These are phyloP conservation scores for Actenoides lindsayi DNA, from an alignment of 2,113 vertebrate genomes.

Conservation along the genomic window DNA sequence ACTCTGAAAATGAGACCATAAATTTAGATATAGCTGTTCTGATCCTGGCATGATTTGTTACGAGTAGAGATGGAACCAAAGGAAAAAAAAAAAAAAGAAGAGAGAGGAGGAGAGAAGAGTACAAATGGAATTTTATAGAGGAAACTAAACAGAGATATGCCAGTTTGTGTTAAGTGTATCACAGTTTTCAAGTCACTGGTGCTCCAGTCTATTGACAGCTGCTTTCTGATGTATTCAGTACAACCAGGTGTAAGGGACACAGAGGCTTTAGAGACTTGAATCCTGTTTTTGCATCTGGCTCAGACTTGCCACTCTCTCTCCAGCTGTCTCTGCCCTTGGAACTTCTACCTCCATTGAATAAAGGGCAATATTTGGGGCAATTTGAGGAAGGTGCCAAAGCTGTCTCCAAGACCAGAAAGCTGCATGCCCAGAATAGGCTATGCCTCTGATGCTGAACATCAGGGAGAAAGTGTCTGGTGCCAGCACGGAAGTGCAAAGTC, in stretches of 20 bases:
- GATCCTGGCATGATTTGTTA: conserved; percentile 18
- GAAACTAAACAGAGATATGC: background rate
- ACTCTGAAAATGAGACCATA: conserved; percentile 43
- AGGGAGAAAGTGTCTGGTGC: background rate
- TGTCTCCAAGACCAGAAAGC: background rate
- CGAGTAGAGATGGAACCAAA: background rate
- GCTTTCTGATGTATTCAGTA: background rate
- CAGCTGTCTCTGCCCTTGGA: background rate
- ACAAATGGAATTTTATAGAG: background rate
- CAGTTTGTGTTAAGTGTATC: background rate
- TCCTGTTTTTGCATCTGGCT: background rate
- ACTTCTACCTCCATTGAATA: background rate
- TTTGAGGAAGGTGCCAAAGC: background rate
- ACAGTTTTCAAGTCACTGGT: background rate
- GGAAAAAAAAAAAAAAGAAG: background rate
- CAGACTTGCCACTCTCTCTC: background rate
- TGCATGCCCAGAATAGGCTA: background rate
- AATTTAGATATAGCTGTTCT: conserved; percentile 45
- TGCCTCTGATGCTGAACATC: background rate
- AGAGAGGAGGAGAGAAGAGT: background rate
- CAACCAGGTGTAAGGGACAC: background rate
- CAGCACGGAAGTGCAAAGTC: background rate
- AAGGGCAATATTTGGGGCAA: background rate
- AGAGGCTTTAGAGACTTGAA: background rate
- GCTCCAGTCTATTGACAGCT: background rate